A percentile compares a stretch with the other conserved stretches of the same genome.
These are phyloP conservation scores for Pegea sp. DNA, from an alignment of 23 tunicate species.

Conservation along the genomic window DNA sequence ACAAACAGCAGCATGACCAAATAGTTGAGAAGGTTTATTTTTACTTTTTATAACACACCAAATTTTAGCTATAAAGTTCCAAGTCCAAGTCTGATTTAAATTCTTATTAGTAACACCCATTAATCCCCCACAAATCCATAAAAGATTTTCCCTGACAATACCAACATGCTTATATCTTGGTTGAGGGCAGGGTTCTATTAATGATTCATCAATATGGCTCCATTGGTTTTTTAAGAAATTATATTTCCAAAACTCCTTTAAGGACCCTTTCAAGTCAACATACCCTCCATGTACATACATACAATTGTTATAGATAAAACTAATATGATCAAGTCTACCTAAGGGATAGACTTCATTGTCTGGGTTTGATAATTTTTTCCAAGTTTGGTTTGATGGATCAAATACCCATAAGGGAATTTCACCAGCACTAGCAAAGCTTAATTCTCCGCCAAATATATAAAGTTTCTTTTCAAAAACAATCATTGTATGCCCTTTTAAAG, in stretches of 20 bases:
- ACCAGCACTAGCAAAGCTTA: constrained; percentile 39
- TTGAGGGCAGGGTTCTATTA: constrained; percentile 3
- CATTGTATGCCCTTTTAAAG: constrained; percentile 70
- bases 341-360: constrained; percentile 5
- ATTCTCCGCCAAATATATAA: constrained; percentile 74
- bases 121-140: constrained; percentile 83
- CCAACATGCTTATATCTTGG: constrained; percentile 63
- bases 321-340: constrained; percentile 67
- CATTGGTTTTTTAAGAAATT: constrained; percentile 15
- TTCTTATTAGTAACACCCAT: constrained; percentile 38
- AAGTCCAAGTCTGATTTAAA: constrained; percentile 34
- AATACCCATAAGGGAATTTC: constrained; percentile 66
- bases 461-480: constrained; percentile 15
- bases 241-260: constrained; percentile 43
- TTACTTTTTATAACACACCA: constrained; percentile 42
- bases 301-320: constrained; percentile 16
- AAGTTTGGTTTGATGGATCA: constrained; percentile 2
- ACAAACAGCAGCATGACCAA: constrained; percentile 32
- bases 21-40: constrained; percentile 46
- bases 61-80: constrained; percentile 7
- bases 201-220: constrained; percentile 4
- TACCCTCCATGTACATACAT: constrained; percentile 71
- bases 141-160: constrained; percentile 11
- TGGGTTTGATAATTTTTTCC: constrained; percentile 16
- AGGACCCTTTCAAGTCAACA: constrained; percentile 58